Evolutionary conservation across 1,140 invertebrate species (phyloP), one percentile per base, ranked within the genome.

Genomic region (Scaptomyza hsui): DNA sequence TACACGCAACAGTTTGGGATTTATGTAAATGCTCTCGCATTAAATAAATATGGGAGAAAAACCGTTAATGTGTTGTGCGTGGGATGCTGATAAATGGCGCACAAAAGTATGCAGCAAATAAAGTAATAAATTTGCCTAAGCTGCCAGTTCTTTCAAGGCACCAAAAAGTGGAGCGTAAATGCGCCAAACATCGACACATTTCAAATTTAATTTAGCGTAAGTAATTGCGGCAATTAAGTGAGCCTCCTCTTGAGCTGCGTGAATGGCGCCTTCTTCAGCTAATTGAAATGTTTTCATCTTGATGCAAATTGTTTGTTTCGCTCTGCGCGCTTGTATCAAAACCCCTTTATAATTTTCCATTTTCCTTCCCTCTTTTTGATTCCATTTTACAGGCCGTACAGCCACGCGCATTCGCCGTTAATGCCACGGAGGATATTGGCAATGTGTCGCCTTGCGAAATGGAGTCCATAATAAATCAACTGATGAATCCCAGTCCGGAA

Each of bases 381-480:
- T 64, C 47, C 15, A 26, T 5, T 51, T 72, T 76, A 9, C 48
- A 90, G 89, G 70, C 79, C 15, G 44, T 86, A 16, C 75, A 90
- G 52, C 89, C 78, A 44, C 78, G 72, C 39, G 63, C 56, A 10
- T 69, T 83, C 47, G 42, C 48, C 29, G 89, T 79, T 24, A 72
- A 72, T 45, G 89, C 83, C 55, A 56, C 68, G 1, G 88, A 90
- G 24, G 83, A 83, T 70, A 74, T 75, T 44, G 86, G 57, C 48
- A 89, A 82, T 59, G 75, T 89, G 45, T 82, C 90, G 49, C 88
- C 89, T 29, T 91, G 88, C 49, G 89, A 91, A 57, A 56, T 91
- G 78, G 90, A 91, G 72, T 74, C 89, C 47, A 59, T 91, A 65
- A 83, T 91, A 85, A 90, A 89, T 82, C 88, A 91, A 55, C 69